Evolutionary conservation across 2,888 invertebrate genomes (phyloP).

Genomic region (Nomada lathburiana): DNA sequence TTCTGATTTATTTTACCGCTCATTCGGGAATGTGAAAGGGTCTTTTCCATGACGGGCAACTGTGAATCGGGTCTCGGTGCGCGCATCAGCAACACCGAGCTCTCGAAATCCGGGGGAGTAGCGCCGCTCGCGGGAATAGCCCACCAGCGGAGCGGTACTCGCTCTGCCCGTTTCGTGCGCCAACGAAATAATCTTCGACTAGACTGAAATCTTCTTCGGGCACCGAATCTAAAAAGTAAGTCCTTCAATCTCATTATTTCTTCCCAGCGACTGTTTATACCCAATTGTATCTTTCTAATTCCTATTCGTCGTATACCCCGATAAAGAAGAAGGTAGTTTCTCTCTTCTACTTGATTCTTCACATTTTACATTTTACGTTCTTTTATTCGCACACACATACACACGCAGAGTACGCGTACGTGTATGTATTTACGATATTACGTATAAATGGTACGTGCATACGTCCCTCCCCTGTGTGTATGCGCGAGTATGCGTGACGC

Average conservation of each 20-base stretch:
- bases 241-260: constrained; percentile 49
- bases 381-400: constrained; percentile 18
- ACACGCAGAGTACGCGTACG: neutral
- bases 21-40: constrained; percentile 37
- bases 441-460: constrained; percentile 12
- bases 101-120: constrained; percentile 77
- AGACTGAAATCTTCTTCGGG: constrained; percentile 82
- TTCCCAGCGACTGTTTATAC: neutral
- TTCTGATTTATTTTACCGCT: neutral
- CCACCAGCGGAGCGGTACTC: constrained; percentile 77
- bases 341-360: constrained; percentile 25
- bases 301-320: neutral
- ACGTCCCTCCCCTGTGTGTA: neutral
- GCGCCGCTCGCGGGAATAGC: constrained; percentile 82
- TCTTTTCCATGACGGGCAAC: constrained; percentile 24
- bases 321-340: constrained; percentile 11
- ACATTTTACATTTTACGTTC: constrained; percentile 59
- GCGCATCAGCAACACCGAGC: constrained; percentile 42
- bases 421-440: constrained; percentile 24
- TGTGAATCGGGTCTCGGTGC: constrained; percentile 50
- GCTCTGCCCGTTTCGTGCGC: constrained; percentile 81
- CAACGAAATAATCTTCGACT: constrained; percentile 82
- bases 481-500: neutral
- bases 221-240: constrained; percentile 80
- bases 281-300: constrained; percentile 8